Conservation (phyloP, 2,797 vertebrate species). For the Astyanax mexicanus region DNA sequence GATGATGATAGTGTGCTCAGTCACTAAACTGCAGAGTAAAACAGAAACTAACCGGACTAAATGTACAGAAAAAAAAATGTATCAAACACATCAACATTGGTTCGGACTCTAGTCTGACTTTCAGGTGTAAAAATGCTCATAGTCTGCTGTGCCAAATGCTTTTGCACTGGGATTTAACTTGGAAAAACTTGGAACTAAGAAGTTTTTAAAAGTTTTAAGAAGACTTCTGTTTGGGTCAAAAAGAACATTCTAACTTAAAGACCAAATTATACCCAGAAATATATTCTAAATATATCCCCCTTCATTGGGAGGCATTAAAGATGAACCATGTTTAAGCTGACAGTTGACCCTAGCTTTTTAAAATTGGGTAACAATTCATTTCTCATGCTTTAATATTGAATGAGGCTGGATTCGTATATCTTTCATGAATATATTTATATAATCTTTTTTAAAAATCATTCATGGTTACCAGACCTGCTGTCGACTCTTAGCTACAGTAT, state of each 20-base stretch:
- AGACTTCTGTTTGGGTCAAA: background rate
- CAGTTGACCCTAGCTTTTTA: constrained; percentile 8
- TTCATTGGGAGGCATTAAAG: constrained; percentile 7
- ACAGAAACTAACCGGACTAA: no score
- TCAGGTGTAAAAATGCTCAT: no score
- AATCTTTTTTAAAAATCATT: constrained; percentile 27
- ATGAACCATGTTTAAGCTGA: constrained; percentile 20
- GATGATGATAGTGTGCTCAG: no score
- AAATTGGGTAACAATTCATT: constrained; percentile 25
- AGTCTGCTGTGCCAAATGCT: no score
- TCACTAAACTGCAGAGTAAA: no score
- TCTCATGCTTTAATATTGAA: constrained; percentile 17
- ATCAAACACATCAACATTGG: no score
- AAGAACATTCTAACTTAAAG: background rate
- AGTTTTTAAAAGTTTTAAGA: background rate
- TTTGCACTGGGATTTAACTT: background rate
- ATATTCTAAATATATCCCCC: no score
- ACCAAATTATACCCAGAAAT: background rate
- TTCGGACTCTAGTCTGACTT: no score
- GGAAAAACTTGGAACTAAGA: background rate
- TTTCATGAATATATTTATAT: constrained; percentile 7
- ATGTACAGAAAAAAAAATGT: no score
- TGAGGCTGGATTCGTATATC: constrained; percentile 19
- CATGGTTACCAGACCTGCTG: background rate
- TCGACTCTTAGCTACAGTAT: background rate